Evolutionary conservation across 2,797 vertebrate genomes (phyloP), one percentile per base, ranked within the genome.

Genomic region (Scolopax bukidnonensis): DNA sequence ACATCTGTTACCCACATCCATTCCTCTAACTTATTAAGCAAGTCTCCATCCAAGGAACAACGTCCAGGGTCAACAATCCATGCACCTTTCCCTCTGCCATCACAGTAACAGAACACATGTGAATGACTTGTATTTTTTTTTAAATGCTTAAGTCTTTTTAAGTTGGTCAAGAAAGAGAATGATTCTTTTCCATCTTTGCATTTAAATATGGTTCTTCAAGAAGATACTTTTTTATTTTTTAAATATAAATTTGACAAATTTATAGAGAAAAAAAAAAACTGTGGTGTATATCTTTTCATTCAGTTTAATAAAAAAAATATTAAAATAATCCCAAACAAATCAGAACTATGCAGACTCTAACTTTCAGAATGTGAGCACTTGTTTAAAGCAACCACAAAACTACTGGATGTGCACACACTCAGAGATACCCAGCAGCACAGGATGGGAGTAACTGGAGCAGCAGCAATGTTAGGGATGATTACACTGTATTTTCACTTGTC

Each of bases 391-490:
- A 36, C 27, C 33, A 36, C 51, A 64, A 36, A 83, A 43, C 18
- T 7, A 45, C 64, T 2, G 3, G 16, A 6, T 10, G 1, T 4
- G 2, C 7, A 9, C 14, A 41, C 8, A 30, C 4, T 7, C 6
- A 13, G 7, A 11, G 5, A 17, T 7, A 1, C 7, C 7, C 27
- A 25, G 16, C 6, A 40, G 33, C 28, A 32, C 27, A 33, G 36
- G 48, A 50, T 12, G 38, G 1, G 9, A 53, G 17, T 18, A 67
- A 64, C 5, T 36, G 71, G 43, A 61, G 53, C 33, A 54, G 8
- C 15, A 40, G 48, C 41, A 50, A 27, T 0, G 2, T 17, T 12
- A 25, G 45, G 17, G 36, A 18, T 51, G n/a, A 25, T 24, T 32
- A 20, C 40, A 36, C 28, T 2, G 1, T 30, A 5, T 10, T 15